Percentiles rank a stretch among this genome's conserved stretches.
Evolutionary conservation across 1,140 invertebrate species (phyloP).

Genomic region (Bombus haemorrhoidalis): DNA sequence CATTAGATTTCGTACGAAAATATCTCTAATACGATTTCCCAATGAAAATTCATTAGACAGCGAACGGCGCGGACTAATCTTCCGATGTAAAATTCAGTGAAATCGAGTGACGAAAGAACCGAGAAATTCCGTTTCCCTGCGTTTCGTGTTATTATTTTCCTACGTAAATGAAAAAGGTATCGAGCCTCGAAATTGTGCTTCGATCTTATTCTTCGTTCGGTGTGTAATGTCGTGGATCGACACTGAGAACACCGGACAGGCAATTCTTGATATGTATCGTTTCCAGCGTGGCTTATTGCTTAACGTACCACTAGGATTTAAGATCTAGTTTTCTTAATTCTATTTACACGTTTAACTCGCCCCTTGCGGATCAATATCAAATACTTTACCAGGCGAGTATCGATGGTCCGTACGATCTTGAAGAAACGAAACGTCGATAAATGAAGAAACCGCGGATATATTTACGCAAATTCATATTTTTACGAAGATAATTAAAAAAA

Average conservation of each 20-base stretch:
- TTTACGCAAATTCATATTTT: no score
- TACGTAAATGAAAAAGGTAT: not conserved
- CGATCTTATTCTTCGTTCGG: constrained; percentile 33
- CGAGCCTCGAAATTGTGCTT: constrained; percentile 38
- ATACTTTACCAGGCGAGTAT: constrained; percentile 31
- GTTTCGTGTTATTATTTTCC: not conserved
- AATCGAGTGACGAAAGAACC: not conserved
- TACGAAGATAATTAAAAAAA: no score
- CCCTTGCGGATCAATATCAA: constrained; percentile 48
- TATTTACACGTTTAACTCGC: constrained; percentile 39
- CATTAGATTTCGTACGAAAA: no score
- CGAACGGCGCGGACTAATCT: not conserved
- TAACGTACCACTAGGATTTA: constrained; percentile 62
- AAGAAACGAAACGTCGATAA: not conserved
- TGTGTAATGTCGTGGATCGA: constrained; percentile 32
- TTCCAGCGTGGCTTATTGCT: constrained; percentile 69
- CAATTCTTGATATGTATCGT: constrained; percentile 77
- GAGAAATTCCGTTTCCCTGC: not conserved
- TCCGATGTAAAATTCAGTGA: constrained; percentile 10
- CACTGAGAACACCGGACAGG: constrained; percentile 59
- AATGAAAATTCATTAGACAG: not conserved
- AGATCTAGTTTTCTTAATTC: constrained; percentile 50
- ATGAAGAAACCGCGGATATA: no score
- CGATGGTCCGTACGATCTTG: constrained; percentile 9
- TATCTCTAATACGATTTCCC: no score